A percentile compares a stretch with the other conserved stretches of the same genome.
Evolutionary conservation across 2,113 vertebrate species (phyloP).

Genomic region (Proteles cristata): DNA sequence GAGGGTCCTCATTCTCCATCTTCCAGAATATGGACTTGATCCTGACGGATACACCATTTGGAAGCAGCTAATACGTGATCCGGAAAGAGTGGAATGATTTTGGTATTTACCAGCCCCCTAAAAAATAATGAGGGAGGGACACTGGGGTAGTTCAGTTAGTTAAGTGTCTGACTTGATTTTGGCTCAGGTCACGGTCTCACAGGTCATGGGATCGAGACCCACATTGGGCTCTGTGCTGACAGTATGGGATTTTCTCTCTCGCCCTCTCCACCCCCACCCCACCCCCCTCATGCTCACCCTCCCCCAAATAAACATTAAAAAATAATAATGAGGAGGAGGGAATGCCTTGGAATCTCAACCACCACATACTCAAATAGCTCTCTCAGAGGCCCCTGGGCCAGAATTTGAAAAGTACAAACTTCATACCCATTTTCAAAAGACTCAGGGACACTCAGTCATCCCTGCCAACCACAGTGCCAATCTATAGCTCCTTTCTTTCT

Average conservation of each 20-base stretch:
- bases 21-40: background rate
- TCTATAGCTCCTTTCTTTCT: background rate
- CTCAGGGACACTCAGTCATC: background rate
- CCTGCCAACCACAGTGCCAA: background rate
- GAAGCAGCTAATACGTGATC: background rate
- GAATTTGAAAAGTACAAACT: background rate
- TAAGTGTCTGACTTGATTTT: no score
- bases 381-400: background rate
- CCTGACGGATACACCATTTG: background rate
- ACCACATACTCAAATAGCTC: background rate
- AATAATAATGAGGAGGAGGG: background rate
- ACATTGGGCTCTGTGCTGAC: no score
- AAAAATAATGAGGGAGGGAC: background rate
- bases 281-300: no score
- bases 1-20: background rate
- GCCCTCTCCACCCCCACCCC: no score
- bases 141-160: no score
- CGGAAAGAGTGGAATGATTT: background rate
- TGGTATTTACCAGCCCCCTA: background rate
- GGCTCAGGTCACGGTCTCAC: no score
- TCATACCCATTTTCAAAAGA: background rate
- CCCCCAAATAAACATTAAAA: no score
- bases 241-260: no score
- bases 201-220: no score
- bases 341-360: background rate